Evolutionary conservation across 2,113 vertebrate genomes (phyloP), one percentile per base, ranked within the genome.

Genomic region (Phaethon lepturus): DNA sequence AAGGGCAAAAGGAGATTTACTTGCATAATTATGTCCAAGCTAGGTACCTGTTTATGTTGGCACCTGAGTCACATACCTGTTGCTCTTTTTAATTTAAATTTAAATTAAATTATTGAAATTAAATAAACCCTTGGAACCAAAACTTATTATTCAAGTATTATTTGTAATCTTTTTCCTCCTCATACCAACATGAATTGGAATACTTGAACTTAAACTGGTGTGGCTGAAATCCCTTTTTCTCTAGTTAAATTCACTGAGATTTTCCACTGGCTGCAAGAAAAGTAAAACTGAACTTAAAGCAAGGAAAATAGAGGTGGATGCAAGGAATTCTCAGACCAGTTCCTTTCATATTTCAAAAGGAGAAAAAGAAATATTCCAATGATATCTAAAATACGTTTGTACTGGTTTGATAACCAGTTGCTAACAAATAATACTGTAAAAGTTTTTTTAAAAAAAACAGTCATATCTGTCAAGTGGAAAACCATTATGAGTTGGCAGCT

Each of bases 71-170:
- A 69, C 38, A 86, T 55, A 83, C 28, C 31, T 90, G 19, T 64
- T 94, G 45, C 24, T 94, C 29, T 82, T 93, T 93, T 62, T 58
- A 1, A 59, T 93, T 91, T 69, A 91, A 64, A 88, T 66, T 89
- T 67, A 86, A 89, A 90, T 92, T 68, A 59, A 75, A 80, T 86
- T 58, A 47, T 73, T 91, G 76, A 72, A 93, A 85, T 73, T 22
- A 69, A 93, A 86, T 72, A 82, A 90, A 3, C 10, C 3, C 8
- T 56, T 86, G n/a, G 67, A 95, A 88, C 14, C 40, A 76, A 79
- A 97, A 75, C 28, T 72, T 77, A 72, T 72, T 89, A 59, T 91
- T 81, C 52, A 93, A 49, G 17, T 35, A 76, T 88, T 94, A 52
- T 78, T 93, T 60, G 9, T n/a, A 76, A 87, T 45, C 3, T 53